Evolutionary conservation across 1,140 invertebrate species (phyloP), one percentile per base, ranked within the genome.

Genomic region (Marisa cornuarietis): DNA sequence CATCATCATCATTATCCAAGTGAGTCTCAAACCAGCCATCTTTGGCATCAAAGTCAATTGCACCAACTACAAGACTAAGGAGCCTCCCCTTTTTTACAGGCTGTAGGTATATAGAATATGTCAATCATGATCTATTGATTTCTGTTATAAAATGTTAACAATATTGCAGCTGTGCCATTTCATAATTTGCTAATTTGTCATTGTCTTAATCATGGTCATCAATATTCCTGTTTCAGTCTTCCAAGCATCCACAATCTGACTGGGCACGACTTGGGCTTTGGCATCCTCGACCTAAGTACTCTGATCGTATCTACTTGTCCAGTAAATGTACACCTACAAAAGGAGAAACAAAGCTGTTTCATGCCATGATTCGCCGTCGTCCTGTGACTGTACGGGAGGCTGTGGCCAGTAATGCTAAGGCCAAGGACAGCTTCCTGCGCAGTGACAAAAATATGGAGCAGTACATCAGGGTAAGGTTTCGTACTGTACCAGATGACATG

Each of bases 361-460:
- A 87, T 73, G 83, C 86, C 31, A 86, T 88, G 86, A 83, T 88
- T 80, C 83, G 78, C 51, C 81, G 89, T 14, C 83, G 87, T 31
- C 71, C 78, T 14, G 81, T 87, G 49, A 80, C 85, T 14, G 81
- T 89, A 18, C 78, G 88, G 13, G 87, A 89, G 49, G 85, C 86
- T 68, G 86, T 89, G 31, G 83, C 86, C 63, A 80, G 80, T 26
- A 83, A 87, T n/a, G 84, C 87, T n/a, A 83, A 87, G 42, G 86
- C 84, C 31, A 88, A 86, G 68, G 86, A 87, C 73, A 89, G 85
- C 77, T 88, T 87, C 79, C 83, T 87, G 20, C 82, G 83, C 18
- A 86, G 82, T 80, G 86, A 88, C 66, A 88, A 88, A 81, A 90
- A 87, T 75, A 84, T 88, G 78, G 88, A 88, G 66, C 87, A 90